Base-by-base conservation (phyloP, 2,113 vertebrate genomes). In the Irena cyanogastra region DNA sequence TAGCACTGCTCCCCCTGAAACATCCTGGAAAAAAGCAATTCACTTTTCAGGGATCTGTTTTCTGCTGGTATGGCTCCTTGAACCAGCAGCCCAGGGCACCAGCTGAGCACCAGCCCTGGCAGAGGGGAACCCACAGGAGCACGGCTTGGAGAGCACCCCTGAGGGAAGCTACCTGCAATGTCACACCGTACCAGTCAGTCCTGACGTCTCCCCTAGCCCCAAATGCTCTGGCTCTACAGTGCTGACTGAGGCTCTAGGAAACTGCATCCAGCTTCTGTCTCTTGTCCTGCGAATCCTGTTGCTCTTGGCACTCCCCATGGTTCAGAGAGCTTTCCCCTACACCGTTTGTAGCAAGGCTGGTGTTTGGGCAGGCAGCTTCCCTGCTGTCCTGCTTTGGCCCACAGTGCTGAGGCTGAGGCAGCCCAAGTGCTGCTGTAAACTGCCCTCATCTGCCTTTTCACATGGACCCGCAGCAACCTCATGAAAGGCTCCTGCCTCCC, bases 401-500 rank as follows among this genome's bases (percentile, higher is more conserved):
- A 18, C 6, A 16, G 35, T 1, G 0, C 35, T 75, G 37, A 57
- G 35, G 60, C n/a, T 68, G 42, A 79, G 59, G 23, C n/a, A 15
- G 8, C 33, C 42, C 47, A 15, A 45, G 19, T 2, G 19, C 68
- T 90, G 74, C 74, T 83, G 49, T 76, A 70, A 47, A 83, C 35
- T 81, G 71, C 79, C 84, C 91, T 94, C 35, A 26, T 50, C 47
- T 30, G n/a, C 31, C 45, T 57, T 92, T 92, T 74, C 87, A 59
- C 63, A 60, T 6, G 47, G 60, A 78, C 39, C 54, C 0, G 4
- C 31, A 92, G 7, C 31, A 90, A 35, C 79, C 71, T 78, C 93
- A 88, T 64, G 80, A 96, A 95, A 94, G 65, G 60, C 47, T 86
- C 26, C 80, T 52, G 70, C 83, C 71, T 75, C 53, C 41, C 81